phyloP scores from a whole-genome alignment of 2,888 invertebrate species.

The Vesta saturnalis region DNA sequence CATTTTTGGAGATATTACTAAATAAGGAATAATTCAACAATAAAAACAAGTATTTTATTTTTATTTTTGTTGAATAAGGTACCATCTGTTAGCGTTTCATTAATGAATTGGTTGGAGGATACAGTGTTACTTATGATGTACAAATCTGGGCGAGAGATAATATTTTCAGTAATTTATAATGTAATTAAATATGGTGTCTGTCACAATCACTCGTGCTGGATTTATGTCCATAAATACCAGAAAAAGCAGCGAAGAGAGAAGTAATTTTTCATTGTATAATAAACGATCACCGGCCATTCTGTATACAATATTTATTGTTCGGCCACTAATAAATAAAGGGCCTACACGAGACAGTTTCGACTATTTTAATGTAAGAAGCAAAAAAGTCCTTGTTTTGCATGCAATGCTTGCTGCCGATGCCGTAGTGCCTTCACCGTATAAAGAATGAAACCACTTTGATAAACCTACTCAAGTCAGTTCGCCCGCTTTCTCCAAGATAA shows the following conservation, averaged over 20 bases:
- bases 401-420: slow-evolving; percentile 29
- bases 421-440: slow-evolving; percentile 30
- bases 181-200: background rate
- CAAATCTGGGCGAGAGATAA: background rate
- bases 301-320: background rate
- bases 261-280: background rate
- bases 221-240: background rate
- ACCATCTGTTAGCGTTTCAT: background rate
- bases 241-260: background rate
- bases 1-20: slow-evolving; percentile 1
- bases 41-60: slow-evolving; percentile 1
- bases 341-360: slow-evolving; percentile 26
- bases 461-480: slow-evolving; percentile 40
- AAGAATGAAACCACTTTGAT: slow-evolving; percentile 38
- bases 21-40: slow-evolving; percentile 1
- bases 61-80: background rate
- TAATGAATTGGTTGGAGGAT: background rate
- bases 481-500: slow-evolving; percentile 42
- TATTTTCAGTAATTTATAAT: background rate
- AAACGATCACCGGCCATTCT: background rate
- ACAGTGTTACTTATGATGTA: background rate
- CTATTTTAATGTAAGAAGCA: slow-evolving; percentile 34
- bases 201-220: background rate
- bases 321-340: slow-evolving; percentile 20
- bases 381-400: slow-evolving; percentile 32